Conservation (phyloP, 2,888 invertebrate genomes). For the Aphodius sticticus region DNA sequence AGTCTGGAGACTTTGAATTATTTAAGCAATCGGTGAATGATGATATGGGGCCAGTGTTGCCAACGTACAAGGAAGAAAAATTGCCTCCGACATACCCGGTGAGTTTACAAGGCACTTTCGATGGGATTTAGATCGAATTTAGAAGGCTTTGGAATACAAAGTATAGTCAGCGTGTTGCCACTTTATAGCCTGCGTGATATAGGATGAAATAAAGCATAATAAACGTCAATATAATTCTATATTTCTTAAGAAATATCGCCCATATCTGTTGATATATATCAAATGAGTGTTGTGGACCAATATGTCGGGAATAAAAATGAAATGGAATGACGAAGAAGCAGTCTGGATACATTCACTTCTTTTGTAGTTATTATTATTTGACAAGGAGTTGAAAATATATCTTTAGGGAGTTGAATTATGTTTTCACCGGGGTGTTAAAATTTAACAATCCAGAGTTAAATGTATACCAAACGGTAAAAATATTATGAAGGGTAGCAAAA, state of each 20-base stretch:
- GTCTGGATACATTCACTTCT: too few relatives aligned
- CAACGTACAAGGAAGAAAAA: not conserved
- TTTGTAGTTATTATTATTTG: too few relatives aligned
- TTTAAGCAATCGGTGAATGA: not conserved
- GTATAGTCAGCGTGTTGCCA: not conserved
- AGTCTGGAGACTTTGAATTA: not conserved
- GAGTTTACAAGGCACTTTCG: not conserved
- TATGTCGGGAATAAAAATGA: too few relatives aligned
- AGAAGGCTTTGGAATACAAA: not conserved
- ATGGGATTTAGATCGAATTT: not conserved
- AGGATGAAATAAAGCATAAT: not conserved
- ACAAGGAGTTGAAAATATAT: too few relatives aligned
- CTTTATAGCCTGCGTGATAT: not conserved
- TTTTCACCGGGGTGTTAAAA: too few relatives aligned
- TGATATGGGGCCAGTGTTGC: not conserved
- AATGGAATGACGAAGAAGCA: too few relatives aligned
- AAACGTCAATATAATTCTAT: not conserved
- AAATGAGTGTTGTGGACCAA: not conserved
- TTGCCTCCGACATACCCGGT: not conserved
- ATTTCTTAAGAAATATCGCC: not conserved
- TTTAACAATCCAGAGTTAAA: too few relatives aligned
- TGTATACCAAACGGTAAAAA: too few relatives aligned
- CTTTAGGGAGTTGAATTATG: too few relatives aligned
- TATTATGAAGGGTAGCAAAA: too few relatives aligned
- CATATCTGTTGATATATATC: too few relatives aligned